A percentile compares a stretch with the other conserved stretches of the same genome.
phyloP scores from a whole-genome alignment of 2,113 vertebrate genomes.

The Felis chaus region DNA sequence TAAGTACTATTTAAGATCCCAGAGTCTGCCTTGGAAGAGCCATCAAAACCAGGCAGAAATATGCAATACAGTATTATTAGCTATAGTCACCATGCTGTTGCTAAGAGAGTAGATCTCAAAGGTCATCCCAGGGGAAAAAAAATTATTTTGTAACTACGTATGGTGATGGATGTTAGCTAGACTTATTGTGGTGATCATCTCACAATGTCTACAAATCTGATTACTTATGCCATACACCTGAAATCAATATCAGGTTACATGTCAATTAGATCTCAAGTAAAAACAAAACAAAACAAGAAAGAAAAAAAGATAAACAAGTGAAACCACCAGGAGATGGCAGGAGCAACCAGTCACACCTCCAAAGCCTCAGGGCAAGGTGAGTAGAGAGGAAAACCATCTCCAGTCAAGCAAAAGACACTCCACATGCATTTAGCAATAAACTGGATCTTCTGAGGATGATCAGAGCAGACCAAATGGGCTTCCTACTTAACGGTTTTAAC shows the following conservation, averaged over 20 bases:
- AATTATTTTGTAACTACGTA: background rate
- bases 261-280: background rate
- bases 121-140: background rate
- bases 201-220: background rate
- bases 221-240: background rate
- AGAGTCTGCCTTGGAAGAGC: too few species aligned
- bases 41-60: background rate
- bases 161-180: background rate
- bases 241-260: background rate
- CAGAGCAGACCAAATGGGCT: background rate
- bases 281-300: background rate
- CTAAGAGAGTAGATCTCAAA: background rate
- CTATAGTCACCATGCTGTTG: background rate
- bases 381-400: background rate
- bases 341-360: background rate
- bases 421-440: background rate
- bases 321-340: background rate
- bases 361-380: background rate
- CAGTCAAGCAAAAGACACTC: fast-evolving
- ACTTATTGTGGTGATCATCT: background rate
- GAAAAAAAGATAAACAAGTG: background rate
- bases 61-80: background rate
- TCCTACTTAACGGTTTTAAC: background rate
- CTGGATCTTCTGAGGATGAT: too few species aligned
- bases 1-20: background rate